Evolutionary conservation across 2,113 vertebrate genomes (phyloP), one percentile per base, ranked within the genome.

Genomic region (Bungarus multicinctus): DNA sequence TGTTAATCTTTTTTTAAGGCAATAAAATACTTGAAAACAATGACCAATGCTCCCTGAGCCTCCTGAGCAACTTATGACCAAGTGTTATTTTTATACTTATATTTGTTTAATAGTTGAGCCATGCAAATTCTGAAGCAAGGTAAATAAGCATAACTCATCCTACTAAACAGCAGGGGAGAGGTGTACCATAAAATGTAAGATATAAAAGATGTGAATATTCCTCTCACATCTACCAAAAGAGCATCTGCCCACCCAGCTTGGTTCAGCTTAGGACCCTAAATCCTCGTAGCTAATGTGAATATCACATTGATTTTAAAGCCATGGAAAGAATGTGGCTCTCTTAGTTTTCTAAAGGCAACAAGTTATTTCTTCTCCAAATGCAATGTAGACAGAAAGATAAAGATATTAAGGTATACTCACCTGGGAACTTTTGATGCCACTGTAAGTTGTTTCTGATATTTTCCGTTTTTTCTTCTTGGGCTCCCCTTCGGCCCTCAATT

Each of bases 381-480:
- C 55, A 86, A n/a, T n/a, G 3, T n/a, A 86, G 14, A 16, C 11
- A 60, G 60, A 85, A 58, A 43, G 30, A 43, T 11, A 85, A 89
- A 85, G 12, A 60, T 10, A 47, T 16, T 52, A 47, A 50, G 45
- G 12, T 64, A 23, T 4, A 74, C 95, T 96, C 95, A 96, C 96
- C 89, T 50, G 89, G 3, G 97, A 93, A 23, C 94, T 53, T 91
- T 96, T 97, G 45, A 97, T 95, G 91, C 97, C 96, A 90, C 98
- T 20, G 64, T 98, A 99, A 45, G 97, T 74, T 0, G 96, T 97
- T 95, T 97, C 98, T 3, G 98, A 97, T 95, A 99, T 97, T 90
- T 98, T 98, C 97, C 97, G 98, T 95, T 98, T 98, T 95, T 98
- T 99, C 96, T 97, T 98, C 87, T 98, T 97, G 94, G 98, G 97